phyloP scores from a whole-genome alignment of 2,113 vertebrate species.

The Oreocharis arfaki region DNA sequence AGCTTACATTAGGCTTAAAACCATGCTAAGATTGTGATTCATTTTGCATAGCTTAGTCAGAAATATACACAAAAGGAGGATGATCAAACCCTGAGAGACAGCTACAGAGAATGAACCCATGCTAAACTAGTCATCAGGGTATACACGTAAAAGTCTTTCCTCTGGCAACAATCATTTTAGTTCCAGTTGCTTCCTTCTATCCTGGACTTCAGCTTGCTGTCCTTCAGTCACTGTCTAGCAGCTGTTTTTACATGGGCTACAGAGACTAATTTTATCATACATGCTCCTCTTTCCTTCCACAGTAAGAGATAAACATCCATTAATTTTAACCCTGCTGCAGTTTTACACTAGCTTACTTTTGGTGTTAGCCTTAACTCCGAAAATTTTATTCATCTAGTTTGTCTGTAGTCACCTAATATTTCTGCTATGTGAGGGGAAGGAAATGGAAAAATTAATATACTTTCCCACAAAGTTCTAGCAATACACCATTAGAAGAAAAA shows the following conservation, averaged over 20 bases:
- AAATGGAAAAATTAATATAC: background rate
- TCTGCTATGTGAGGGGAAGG: background rate
- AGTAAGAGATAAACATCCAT: background rate
- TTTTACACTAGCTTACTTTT: background rate
- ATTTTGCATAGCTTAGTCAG: background rate
- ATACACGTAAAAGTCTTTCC: background rate
- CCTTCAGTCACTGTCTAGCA: background rate
- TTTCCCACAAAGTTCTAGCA: background rate
- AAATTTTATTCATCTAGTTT: background rate
- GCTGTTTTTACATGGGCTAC: background rate
- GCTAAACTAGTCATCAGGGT: background rate
- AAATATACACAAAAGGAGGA: too few relatives aligned
- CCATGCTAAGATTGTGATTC: background rate
- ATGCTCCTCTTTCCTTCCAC: background rate
- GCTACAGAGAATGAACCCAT: background rate
- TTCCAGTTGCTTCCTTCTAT: background rate
- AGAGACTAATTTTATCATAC: constrained; percentile 21
- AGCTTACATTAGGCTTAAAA: background rate
- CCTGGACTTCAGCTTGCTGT: background rate
- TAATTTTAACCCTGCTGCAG: background rate
- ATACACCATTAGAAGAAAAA: background rate
- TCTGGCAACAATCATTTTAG: background rate
- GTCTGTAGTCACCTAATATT: background rate
- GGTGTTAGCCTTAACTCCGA: background rate
- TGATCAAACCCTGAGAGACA: background rate